These are phyloP conservation scores for Drosophila mayaguana DNA, from an alignment of 2,888 invertebrate species.

Conservation along the genomic window DNA sequence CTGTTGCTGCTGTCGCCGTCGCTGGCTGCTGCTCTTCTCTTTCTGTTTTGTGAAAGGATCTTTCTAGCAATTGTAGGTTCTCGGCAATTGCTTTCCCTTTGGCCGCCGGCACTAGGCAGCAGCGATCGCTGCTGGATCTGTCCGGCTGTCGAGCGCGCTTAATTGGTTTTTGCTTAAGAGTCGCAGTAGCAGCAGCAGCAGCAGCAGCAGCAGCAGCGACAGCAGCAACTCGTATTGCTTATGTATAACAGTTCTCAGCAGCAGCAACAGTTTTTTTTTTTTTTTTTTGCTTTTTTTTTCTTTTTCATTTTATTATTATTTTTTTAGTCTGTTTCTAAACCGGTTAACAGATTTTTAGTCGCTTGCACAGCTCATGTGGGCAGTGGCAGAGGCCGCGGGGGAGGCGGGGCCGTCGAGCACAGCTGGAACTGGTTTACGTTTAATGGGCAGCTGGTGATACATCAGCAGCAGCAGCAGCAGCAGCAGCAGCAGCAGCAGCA, in stretches of 20 bases:
- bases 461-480: slow-evolving; percentile 36
- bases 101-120: slow-evolving; percentile 22
- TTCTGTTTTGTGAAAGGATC: slow-evolving; percentile 46
- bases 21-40: background rate
- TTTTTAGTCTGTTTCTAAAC: slow-evolving; percentile 62
- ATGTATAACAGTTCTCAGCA: slow-evolving; percentile 58
- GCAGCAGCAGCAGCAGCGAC: background rate
- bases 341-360: slow-evolving; percentile 65
- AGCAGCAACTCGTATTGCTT: slow-evolving; percentile 27
- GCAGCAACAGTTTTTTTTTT: slow-evolving; percentile 13
- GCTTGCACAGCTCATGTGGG: slow-evolving; percentile 31
- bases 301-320: background rate
- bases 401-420: background rate
- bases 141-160: slow-evolving; percentile 40
- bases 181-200: slow-evolving; percentile 27
- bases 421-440: slow-evolving; percentile 59
- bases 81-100: slow-evolving; percentile 41
- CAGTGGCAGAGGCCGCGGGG: background rate
- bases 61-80: slow-evolving; percentile 16
- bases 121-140: slow-evolving; percentile 10
- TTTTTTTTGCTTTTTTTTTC: background rate
- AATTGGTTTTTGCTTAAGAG: slow-evolving; percentile 55
- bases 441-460: slow-evolving; percentile 66
- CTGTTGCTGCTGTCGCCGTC: background rate
- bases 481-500: slow-evolving; percentile 18